phyloP scores from a whole-genome alignment of 2,888 invertebrate genomes.

The Ptychoptera albimana region DNA sequence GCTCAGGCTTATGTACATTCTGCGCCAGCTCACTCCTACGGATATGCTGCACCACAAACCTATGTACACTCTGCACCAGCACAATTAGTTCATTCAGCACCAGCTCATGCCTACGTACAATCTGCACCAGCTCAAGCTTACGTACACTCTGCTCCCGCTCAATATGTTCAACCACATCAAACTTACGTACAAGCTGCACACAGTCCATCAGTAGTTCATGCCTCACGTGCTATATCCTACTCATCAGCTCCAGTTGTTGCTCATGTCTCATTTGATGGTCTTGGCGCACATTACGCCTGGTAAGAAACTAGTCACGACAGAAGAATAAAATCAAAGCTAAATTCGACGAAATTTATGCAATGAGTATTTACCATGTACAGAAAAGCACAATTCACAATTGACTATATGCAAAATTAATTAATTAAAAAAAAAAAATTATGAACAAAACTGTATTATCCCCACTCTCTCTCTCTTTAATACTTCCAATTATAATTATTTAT shows the following conservation, averaged over 20 bases:
- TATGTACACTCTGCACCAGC: conserved; percentile 17
- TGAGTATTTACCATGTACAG: too few species aligned
- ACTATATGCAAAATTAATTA: too few species aligned
- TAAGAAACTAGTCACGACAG: conserved; percentile 23
- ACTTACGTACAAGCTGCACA: conserved; percentile 24
- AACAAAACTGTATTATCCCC: too few species aligned
- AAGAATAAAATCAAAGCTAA: conserved; percentile 6
- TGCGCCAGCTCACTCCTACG: conserved; percentile 12
- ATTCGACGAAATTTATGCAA: too few species aligned
- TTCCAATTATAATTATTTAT: too few species aligned
- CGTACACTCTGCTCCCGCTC: conserved; percentile 18
- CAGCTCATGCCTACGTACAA: conserved; percentile 14
- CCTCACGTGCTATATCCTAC: conserved; percentile 27
- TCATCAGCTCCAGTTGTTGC: conserved; percentile 43
- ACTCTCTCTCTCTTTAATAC: too few species aligned
- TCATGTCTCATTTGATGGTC: conserved; percentile 46
- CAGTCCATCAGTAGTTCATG: conserved; percentile 18
- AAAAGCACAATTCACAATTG: too few species aligned
- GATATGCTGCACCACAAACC: conserved; percentile 19
- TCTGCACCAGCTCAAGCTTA: conserved; percentile 13
- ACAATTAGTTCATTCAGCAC: conserved; percentile 8
- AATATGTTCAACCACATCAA: conserved; percentile 18
- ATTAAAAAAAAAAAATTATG: too few species aligned
- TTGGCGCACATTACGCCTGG: conserved; percentile 47
- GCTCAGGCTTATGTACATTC: conserved; percentile 9